Conservation (phyloP, 2,888 invertebrate genomes). For the Smittia aterrima region DNA sequence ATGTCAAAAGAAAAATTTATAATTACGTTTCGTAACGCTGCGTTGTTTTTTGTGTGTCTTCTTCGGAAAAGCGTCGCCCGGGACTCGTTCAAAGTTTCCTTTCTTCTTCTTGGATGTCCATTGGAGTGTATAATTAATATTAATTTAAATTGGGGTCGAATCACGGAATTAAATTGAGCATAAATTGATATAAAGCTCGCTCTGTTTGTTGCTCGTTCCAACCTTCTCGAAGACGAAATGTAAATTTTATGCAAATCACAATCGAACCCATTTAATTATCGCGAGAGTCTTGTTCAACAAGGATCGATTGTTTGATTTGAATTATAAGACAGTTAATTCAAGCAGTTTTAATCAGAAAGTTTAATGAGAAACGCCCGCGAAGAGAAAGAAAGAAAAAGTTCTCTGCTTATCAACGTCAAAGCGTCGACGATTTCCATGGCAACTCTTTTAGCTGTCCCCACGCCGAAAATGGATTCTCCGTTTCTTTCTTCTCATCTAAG, state of each 20-base stretch:
- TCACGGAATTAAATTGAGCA: slow-evolving; percentile 27
- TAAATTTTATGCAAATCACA: background rate
- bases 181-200: slow-evolving; percentile 15
- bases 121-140: slow-evolving; percentile 25
- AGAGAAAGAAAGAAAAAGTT: background rate
- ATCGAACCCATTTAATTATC: slow-evolving; percentile 8
- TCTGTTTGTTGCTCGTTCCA: background rate
- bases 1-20: slow-evolving; percentile 18
- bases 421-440: slow-evolving; percentile 6
- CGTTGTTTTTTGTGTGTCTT: background rate
- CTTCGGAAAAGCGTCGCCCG: background rate
- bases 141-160: slow-evolving; percentile 27
- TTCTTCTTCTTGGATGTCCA: background rate
- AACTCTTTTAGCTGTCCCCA: slow-evolving; percentile 13
- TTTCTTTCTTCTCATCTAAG: background rate
- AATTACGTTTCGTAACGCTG: background rate
- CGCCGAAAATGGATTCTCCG: background rate
- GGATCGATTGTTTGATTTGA: background rate
- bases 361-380: background rate
- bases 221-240: background rate
- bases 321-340: background rate
- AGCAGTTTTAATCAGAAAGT: background rate
- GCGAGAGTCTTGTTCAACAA: background rate
- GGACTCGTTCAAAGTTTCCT: background rate
- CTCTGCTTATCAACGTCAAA: too few species aligned